Percentiles rank a stretch among this genome's conserved stretches.
phyloP scores from a whole-genome alignment of 2,113 vertebrate genomes.

The human region GRCh38 chr18:56458501-56459000 shows the following conservation, averaged over 20 bases:
- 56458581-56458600: too few species aligned
- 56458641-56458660: too few species aligned
- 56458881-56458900: not conserved
- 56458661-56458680: not conserved
- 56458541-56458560: too few species aligned
- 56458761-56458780: not conserved
- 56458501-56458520: too few species aligned
- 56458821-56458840: not conserved
- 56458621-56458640: too few species aligned
- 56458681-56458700: not conserved
- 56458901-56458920: not conserved
- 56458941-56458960: not conserved
- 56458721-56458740: not conserved
- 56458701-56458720: not conserved
- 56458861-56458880: not conserved
- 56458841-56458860: not conserved
- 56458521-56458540: too few species aligned
- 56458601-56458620: too few species aligned
- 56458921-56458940: slow-evolving; percentile 26
- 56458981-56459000: not conserved
- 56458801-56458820: not conserved
- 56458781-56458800: not conserved
- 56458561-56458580: too few species aligned
- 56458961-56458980: slow-evolving; percentile 9
- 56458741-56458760: not conserved